phyloP scores from a whole-genome alignment of 30 jellyfish, hydroid and myxozoan genomes.

The Turritopsis dohrnii region DNA sequence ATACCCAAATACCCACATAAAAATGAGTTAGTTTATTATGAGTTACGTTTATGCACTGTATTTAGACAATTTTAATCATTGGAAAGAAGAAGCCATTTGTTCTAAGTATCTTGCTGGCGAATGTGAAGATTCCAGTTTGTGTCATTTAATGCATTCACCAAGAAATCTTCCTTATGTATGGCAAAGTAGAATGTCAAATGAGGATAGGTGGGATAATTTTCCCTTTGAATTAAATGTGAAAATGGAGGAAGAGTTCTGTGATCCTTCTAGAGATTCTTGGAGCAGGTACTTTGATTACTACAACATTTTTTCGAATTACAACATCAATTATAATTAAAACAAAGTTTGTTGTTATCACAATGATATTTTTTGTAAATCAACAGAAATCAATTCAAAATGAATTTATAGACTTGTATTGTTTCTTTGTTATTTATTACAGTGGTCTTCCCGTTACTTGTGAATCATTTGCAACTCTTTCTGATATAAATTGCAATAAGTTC shows the following conservation, averaged over 20 bases:
- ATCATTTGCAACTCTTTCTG: background rate
- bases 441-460: background rate
- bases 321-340: no score
- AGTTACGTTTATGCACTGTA: no score
- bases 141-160: background rate
- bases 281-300: background rate
- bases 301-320: background rate
- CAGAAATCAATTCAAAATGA: no score
- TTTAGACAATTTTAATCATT: background rate
- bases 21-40: no score
- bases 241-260: background rate
- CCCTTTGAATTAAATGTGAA: background rate
- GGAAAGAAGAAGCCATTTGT: background rate
- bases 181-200: background rate
- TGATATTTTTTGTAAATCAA: no score
- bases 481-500: background rate
- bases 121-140: background rate
- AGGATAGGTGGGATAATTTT: background rate
- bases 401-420: no score
- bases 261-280: slow-evolving; percentile 3
- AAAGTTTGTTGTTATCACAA: background rate
- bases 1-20: no score
- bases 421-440: background rate
- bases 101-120: background rate
- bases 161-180: background rate